Base-by-base conservation (phyloP, 2,888 invertebrate genomes). In the Spisula solida region DNA sequence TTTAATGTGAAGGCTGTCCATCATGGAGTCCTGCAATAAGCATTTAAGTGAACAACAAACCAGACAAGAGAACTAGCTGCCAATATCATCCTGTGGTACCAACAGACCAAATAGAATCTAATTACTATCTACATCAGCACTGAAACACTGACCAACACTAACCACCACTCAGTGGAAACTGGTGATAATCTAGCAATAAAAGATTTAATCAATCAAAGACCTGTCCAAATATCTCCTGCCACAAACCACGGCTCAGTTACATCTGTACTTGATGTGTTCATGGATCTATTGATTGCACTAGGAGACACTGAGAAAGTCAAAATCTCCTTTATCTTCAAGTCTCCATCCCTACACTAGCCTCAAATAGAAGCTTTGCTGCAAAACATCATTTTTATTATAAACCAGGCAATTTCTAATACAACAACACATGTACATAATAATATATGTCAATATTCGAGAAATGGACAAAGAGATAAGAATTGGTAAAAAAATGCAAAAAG, bases 131-230 rank as follows among this genome's bases (percentile, higher is more conserved):
- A 78, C 34, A 78, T 41, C 34, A 16, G 20, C 47, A 18, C 34
- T 8, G 34, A 78, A 66, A 66, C 25, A 66, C 60, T 66, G 60
- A 66, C 60, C 60, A 25, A 66, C 25, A 66, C 60, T 66, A 56
- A n/a, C n/a, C n/a, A n/a, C n/a, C n/a, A n/a, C n/a, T n/a, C 25
- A 66, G 10, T 10, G 60, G 60, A 66, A 66, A 31, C 34, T 75
- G 5, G 75, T 16, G 34, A 75, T 75, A 41, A 75, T 31, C 75
- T 18, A 75, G 75, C 4, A 31, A 75, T 75, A 75, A 75, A 75
- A 34, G 34, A 75, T 31, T 75, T 75, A 75, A 75, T 75, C 75
- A 75, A 75, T 75, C 75, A 75, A 75, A 34, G 75, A 75, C 12
- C 75, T 75, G 75, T 75, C 75, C 14, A 75, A 31, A 41, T 56